Percentiles rank a stretch among this genome's conserved stretches.
Evolutionary conservation across 2,797 vertebrate genomes (phyloP).

Genomic region (Ctenosaura bakeri): DNA sequence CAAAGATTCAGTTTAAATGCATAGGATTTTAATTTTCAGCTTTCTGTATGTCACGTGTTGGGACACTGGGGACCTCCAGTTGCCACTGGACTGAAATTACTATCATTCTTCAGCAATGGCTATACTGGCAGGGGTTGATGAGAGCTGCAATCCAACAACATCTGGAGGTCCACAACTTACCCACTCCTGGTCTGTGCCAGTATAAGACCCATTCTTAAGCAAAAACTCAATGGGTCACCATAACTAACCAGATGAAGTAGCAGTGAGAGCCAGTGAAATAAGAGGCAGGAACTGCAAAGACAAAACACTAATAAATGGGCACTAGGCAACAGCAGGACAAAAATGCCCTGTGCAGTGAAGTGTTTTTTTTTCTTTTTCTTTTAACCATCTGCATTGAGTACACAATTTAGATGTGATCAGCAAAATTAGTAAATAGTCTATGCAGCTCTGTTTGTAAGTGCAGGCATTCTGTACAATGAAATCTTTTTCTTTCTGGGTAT

Average conservation of each 20-base stretch:
- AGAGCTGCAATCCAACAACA: neutral
- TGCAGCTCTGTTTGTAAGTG: neutral
- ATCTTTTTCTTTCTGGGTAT: neutral
- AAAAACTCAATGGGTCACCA: neutral
- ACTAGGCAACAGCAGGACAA: neutral
- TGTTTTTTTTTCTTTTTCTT: neutral
- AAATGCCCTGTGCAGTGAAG: neutral
- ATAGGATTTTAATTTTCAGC: neutral
- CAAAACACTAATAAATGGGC: neutral
- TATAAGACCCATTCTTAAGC: neutral
- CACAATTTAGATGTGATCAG: neutral
- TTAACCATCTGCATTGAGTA: too few species aligned
- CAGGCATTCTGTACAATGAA: neutral
- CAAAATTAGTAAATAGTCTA: neutral
- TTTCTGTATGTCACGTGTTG: neutral
- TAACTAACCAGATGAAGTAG: neutral
- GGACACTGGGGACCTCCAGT: neutral
- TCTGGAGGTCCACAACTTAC: too few species aligned
- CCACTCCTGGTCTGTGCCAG: neutral
- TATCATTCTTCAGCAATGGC: neutral
- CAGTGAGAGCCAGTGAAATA: too few species aligned
- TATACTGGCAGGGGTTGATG: neutral
- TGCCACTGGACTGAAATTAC: neutral
- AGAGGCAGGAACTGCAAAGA: neutral
- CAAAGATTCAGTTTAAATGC: neutral